Percentiles rank a stretch among this genome's conserved stretches.
These are phyloP conservation scores for Mercenaria mercenaria DNA, from an alignment of 1,140 invertebrate genomes.

Conservation along the genomic window DNA sequence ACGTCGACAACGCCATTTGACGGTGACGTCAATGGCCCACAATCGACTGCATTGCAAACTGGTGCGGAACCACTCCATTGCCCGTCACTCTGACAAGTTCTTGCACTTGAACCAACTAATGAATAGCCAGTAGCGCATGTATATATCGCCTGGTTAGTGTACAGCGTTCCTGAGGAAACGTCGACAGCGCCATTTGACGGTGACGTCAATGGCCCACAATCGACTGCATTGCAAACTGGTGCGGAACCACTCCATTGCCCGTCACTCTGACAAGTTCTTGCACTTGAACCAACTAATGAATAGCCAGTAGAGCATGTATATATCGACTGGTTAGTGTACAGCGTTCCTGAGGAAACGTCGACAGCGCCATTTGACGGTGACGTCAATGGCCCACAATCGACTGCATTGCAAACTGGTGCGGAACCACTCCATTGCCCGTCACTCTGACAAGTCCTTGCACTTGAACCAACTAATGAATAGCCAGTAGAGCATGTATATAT, in stretches of 20 bases:
- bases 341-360: neutral
- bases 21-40: too few relatives aligned
- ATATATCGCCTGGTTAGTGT: too few relatives aligned
- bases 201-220: too few relatives aligned
- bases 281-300: neutral
- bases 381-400: neutral
- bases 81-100: too few relatives aligned
- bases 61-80: too few relatives aligned
- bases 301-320: constrained; percentile 10
- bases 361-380: neutral
- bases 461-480: neutral
- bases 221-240: neutral
- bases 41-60: too few relatives aligned
- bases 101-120: too few relatives aligned
- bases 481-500: constrained; percentile 7
- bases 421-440: neutral
- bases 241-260: neutral
- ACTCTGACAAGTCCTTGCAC: neutral
- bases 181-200: too few relatives aligned
- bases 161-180: too few relatives aligned
- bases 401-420: neutral
- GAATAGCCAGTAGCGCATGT: too few relatives aligned
- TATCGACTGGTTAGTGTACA: neutral
- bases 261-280: neutral
- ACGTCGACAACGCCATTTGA: too few relatives aligned